Percentiles rank a stretch among this genome's conserved stretches.
Evolutionary conservation across 2,797 vertebrate genomes (phyloP).

Genomic region (Iguana delicatissima): DNA sequence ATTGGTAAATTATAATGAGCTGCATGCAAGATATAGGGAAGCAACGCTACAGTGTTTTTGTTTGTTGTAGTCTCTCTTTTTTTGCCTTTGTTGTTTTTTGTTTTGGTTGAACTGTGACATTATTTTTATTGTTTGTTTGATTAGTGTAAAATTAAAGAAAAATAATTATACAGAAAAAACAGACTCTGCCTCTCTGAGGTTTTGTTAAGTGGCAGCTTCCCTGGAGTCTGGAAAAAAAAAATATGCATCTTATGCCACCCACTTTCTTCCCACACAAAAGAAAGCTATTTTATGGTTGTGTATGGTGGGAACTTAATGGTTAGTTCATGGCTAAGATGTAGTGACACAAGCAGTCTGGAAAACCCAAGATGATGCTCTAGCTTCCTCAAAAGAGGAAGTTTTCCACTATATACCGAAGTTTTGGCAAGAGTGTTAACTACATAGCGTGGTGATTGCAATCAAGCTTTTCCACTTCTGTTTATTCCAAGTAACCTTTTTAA

Average conservation of each 20-base stretch:
- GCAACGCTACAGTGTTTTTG: too few species aligned
- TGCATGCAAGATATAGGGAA: too few species aligned
- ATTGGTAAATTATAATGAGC: too few species aligned
- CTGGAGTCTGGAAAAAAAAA: background rate
- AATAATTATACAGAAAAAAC: too few species aligned
- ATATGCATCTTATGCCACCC: background rate
- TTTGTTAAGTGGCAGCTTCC: background rate
- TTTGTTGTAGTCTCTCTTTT: too few species aligned
- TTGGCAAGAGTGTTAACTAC: background rate
- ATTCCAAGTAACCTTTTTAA: background rate
- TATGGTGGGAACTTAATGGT: background rate
- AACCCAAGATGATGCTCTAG: background rate
- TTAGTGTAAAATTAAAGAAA: too few species aligned
- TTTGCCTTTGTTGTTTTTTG: too few species aligned
- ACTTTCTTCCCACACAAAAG: background rate
- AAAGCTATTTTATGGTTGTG: background rate
- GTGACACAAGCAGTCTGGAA: background rate
- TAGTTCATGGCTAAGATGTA: background rate
- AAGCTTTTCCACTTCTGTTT: background rate
- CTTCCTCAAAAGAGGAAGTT: slow-evolving; percentile 34
- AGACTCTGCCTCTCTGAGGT: background rate
- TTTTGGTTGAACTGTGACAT: too few species aligned
- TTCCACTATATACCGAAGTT: background rate
- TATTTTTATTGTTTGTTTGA: too few species aligned
- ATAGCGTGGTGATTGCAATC: background rate